Conservation (phyloP, 2,113 vertebrate genomes). For the Peromyscus californicus region DNA sequence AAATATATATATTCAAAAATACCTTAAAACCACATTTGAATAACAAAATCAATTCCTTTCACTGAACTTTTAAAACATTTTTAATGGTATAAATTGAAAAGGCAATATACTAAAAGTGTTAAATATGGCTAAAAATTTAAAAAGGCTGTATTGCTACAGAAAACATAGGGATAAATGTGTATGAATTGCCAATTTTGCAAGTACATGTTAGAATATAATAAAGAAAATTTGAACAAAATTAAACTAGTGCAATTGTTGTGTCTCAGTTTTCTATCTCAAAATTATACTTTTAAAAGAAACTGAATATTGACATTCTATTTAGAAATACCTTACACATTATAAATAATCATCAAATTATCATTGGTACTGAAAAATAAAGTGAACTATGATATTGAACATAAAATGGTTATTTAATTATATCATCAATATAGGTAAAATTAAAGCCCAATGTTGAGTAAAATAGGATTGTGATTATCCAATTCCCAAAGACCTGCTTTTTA, state of each 20-base stretch:
- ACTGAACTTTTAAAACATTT: conserved; percentile 11
- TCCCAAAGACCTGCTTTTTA: neutral
- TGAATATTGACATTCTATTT: neutral
- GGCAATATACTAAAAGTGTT: neutral
- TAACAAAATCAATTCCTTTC: conserved; percentile 20
- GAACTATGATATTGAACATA: neutral
- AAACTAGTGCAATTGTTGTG: neutral
- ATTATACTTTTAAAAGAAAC: neutral
- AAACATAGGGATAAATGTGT: neutral
- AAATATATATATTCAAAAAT: too few relatives aligned
- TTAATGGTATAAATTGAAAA: conserved; percentile 34
- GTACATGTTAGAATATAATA: neutral
- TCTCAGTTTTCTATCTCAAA: conserved; percentile 11
- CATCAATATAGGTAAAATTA: neutral
- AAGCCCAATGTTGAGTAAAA: neutral
- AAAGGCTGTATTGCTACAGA: neutral
- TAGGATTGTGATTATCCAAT: neutral
- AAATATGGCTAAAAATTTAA: neutral
- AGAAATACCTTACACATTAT: neutral
- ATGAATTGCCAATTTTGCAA: neutral
- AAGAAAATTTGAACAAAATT: neutral
- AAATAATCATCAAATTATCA: neutral
- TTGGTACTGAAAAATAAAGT: neutral
- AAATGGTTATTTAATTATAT: neutral
- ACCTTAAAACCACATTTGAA: neutral